Percentiles rank a stretch among this genome's conserved stretches.
phyloP scores from a whole-genome alignment of 2,888 invertebrate genomes.

The Hypselothyrea guttata region DNA sequence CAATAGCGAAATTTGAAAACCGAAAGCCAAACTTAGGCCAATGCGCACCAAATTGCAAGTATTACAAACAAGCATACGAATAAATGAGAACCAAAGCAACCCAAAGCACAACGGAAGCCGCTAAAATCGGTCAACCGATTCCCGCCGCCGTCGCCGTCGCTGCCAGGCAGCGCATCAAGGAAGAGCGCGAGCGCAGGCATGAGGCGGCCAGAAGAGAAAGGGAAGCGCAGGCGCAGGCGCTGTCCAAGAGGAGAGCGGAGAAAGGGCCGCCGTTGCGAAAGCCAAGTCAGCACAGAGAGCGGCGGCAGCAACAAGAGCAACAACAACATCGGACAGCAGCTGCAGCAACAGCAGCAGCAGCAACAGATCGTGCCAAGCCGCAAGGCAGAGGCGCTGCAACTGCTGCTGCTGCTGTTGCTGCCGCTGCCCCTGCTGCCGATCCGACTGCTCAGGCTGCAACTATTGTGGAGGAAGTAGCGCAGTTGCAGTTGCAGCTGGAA shows the following conservation, averaged over 20 bases:
- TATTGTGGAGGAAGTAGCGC: conserved; percentile 13
- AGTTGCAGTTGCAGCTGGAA: conserved; percentile 61
- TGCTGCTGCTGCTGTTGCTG: neutral
- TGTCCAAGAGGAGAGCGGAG: conserved; percentile 16
- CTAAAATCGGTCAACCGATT: neutral
- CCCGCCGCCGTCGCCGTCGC: neutral
- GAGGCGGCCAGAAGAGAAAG: conserved; percentile 43
- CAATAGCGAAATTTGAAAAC: conserved; percentile 13
- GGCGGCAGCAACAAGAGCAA: neutral
- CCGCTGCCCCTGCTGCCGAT: neutral
- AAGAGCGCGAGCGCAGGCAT: conserved; percentile 47
- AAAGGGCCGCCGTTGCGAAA: neutral
- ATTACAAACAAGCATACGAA: conserved; percentile 8
- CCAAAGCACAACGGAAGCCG: conserved; percentile 30
- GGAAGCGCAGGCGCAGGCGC: conserved; percentile 48
- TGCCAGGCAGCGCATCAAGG: conserved; percentile 17
- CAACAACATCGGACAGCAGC: conserved; percentile 4
- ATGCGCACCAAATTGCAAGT: conserved; percentile 44
- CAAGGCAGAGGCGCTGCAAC: too few species aligned
- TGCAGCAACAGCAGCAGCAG: neutral
- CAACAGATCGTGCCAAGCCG: neutral
- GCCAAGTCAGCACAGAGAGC: neutral
- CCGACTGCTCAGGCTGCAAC: neutral
- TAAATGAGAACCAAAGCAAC: conserved; percentile 38
- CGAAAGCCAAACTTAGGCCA: conserved; percentile 13